phyloP scores from a whole-genome alignment of 64 coral and sea anemone genomes.

The Acropora tenuis region DNA sequence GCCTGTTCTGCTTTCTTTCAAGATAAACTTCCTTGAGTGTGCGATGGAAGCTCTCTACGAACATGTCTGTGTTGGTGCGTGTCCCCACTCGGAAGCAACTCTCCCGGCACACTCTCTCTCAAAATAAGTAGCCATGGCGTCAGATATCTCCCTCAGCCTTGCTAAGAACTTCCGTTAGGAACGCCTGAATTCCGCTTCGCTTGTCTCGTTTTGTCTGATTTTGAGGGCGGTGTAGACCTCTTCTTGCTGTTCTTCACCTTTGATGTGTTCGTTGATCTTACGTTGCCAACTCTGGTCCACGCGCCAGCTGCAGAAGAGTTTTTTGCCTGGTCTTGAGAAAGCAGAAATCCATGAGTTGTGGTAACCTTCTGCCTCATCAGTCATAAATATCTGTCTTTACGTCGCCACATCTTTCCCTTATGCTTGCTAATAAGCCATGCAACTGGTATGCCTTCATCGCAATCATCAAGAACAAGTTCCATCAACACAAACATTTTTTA shows the following conservation, averaged over 20 bases:
- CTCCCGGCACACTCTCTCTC: conserved; percentile 27
- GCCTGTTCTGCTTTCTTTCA: conserved; percentile 39
- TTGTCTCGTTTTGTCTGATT: conserved; percentile 12
- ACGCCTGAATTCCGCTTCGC: background rate
- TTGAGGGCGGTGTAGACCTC: conserved; percentile 49
- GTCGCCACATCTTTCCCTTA: conserved; percentile 3
- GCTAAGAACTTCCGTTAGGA: conserved; percentile 39
- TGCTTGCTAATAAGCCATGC: background rate
- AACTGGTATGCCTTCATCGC: background rate
- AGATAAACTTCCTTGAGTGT: conserved; percentile 55
- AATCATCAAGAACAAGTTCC: background rate
- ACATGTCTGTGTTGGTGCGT: conserved; percentile 11
- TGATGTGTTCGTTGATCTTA: conserved; percentile 31
- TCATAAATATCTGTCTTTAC: conserved; percentile 12
- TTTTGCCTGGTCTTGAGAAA: background rate
- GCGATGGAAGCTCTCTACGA: conserved; percentile 50
- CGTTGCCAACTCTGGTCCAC: conserved; percentile 6
- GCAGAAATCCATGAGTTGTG: background rate
- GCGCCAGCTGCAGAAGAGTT: conserved; percentile 39
- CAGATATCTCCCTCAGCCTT: conserved; percentile 4
- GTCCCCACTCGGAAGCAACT: too few species aligned
- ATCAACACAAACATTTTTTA: background rate
- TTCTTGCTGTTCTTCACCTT: conserved; percentile 9
- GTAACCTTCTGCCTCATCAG: conserved; percentile 21
- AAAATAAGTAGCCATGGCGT: conserved; percentile 7